These are phyloP conservation scores for Platerodrilus igneus DNA, from an alignment of 2,888 invertebrate genomes.

Conservation along the genomic window DNA sequence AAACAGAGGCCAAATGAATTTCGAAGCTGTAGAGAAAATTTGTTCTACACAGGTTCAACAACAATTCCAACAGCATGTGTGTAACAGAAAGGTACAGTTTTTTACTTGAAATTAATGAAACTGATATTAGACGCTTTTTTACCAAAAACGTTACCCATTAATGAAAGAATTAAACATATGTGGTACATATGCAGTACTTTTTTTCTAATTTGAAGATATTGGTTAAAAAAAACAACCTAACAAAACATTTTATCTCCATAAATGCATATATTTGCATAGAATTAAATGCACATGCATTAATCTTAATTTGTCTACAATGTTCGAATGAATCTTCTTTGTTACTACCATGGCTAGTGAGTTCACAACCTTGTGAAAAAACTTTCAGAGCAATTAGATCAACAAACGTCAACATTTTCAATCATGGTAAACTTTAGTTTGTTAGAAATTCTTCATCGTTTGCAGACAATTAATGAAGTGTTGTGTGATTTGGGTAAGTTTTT, in stretches of 20 bases:
- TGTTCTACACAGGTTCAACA: conserved; percentile 1
- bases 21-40: conserved; percentile 1
- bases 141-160: not conserved
- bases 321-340: not conserved
- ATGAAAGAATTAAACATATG: conserved; percentile 2
- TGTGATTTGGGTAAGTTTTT: conserved; percentile 1
- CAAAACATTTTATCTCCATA: conserved; percentile 1
- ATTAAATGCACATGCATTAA: conserved; percentile 3
- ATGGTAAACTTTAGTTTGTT: too few species aligned
- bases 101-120: conserved; percentile 2
- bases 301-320: conserved; percentile 1
- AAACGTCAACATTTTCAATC: conserved; percentile 2
- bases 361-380: conserved; percentile 2
- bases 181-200: not conserved
- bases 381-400: conserved; percentile 2
- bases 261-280: conserved; percentile 2
- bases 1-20: not conserved
- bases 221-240: conserved; percentile 2
- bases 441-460: conserved; percentile 3
- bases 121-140: not conserved
- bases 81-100: conserved; percentile 1
- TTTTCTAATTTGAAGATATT: conserved; percentile 1
- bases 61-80: conserved; percentile 1
- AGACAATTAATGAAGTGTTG: conserved; percentile 3
- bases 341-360: not conserved